Conservation (phyloP, 2,797 vertebrate species). For the Phrynocephalus guinanensis region DNA sequence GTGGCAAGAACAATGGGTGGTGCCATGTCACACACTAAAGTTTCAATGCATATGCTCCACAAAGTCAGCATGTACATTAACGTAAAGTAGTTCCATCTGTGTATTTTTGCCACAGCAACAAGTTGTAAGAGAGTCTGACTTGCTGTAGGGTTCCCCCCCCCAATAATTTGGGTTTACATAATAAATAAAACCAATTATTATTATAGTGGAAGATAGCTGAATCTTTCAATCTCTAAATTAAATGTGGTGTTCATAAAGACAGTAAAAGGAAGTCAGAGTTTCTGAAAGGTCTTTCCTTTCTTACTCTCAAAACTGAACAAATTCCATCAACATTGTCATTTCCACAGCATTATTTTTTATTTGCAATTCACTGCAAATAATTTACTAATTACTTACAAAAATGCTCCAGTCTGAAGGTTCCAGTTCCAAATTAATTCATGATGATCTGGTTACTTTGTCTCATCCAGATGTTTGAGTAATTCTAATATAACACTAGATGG, state of each 20-base stretch:
- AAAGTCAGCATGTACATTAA: neutral
- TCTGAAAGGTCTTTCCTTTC: neutral
- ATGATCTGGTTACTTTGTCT: neutral
- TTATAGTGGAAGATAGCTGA: neutral
- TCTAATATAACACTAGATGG: neutral
- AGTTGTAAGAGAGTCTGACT: too few relatives aligned
- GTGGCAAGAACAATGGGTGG: neutral
- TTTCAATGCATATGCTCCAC: neutral
- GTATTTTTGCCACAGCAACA: neutral
- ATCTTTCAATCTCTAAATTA: neutral
- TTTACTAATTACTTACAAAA: neutral
- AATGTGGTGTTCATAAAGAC: neutral
- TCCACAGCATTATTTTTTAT: neutral
- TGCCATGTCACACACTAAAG: too few relatives aligned
- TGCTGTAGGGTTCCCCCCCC: too few relatives aligned
- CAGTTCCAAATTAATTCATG: neutral
- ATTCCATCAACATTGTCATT: neutral
- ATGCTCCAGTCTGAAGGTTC: neutral
- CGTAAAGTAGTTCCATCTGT: neutral
- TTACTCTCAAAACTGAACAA: neutral
- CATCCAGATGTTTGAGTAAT: neutral
- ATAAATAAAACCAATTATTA: slow-evolving; percentile 10
- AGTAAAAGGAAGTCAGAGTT: neutral
- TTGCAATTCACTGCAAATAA: too few relatives aligned
- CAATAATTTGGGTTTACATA: neutral